These are phyloP conservation scores for Andrena bicolor DNA, from an alignment of 2,888 invertebrate genomes.

Conservation along the genomic window DNA sequence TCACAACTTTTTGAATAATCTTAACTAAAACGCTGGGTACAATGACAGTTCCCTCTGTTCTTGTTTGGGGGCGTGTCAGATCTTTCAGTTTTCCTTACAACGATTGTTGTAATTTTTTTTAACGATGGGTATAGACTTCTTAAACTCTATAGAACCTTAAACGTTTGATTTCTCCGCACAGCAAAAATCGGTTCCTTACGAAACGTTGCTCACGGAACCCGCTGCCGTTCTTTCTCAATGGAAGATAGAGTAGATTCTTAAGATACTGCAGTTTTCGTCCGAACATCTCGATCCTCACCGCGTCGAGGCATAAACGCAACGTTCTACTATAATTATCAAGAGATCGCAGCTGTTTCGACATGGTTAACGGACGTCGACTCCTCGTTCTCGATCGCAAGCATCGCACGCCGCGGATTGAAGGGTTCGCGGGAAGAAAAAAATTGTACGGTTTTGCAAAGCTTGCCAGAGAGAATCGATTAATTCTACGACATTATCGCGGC, in stretches of 20 bases:
- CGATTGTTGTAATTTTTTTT: slow-evolving; percentile 2
- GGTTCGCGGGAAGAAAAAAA: not conserved
- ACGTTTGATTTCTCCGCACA: not conserved
- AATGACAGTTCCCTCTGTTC: slow-evolving; percentile 19
- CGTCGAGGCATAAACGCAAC: not conserved
- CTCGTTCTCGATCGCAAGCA: slow-evolving; percentile 3
- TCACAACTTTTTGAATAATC: no score
- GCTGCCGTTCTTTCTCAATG: slow-evolving; percentile 12
- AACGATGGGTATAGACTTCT: not conserved
- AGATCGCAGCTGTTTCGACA: slow-evolving; percentile 15
- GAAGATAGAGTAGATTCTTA: slow-evolving; percentile 13
- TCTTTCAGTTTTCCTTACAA: slow-evolving; percentile 1
- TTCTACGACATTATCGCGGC: slow-evolving; percentile 15
- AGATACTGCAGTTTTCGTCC: slow-evolving; percentile 5
- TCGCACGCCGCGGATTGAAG: not conserved
- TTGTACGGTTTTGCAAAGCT: slow-evolving; percentile 8
- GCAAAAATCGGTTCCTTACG: not conserved
- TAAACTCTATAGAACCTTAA: not conserved
- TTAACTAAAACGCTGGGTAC: not conserved
- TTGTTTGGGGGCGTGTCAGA: not conserved
- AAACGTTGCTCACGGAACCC: not conserved
- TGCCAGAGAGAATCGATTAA: slow-evolving; percentile 11
- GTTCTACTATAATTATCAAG: not conserved
- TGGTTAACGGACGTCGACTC: slow-evolving; percentile 6
- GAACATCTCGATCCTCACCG: slow-evolving; percentile 4